These are phyloP conservation scores for Sussaba pulchella DNA, from an alignment of 2,888 invertebrate genomes.

Conservation along the genomic window DNA sequence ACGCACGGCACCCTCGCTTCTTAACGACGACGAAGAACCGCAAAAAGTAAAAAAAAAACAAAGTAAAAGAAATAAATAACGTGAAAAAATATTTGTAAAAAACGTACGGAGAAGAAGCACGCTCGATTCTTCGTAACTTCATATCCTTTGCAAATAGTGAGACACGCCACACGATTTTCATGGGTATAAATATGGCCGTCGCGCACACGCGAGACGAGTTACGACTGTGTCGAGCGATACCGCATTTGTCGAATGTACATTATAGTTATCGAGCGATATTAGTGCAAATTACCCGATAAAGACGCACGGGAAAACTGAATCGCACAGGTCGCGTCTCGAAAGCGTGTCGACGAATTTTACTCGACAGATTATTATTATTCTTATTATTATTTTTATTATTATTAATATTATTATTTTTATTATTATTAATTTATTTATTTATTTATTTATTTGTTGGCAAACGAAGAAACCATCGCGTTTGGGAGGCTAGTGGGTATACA, in stretches of 20 bases:
- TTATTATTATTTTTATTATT: too few relatives aligned
- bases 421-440: too few relatives aligned
- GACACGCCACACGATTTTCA: slow-evolving; percentile 37
- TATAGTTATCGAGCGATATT: too few relatives aligned
- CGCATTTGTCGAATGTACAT: slow-evolving; percentile 13
- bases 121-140: slow-evolving; percentile 23
- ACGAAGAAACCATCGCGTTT: too few relatives aligned
- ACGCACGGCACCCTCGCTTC: slow-evolving; percentile 9
- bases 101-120: not conserved
- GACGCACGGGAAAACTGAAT: too few relatives aligned
- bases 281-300: too few relatives aligned
- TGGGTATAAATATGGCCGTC: slow-evolving; percentile 11
- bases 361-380: too few relatives aligned
- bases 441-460: too few relatives aligned
- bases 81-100: not conserved
- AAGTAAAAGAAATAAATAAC: not conserved
- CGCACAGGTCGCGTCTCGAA: too few relatives aligned
- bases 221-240: not conserved
- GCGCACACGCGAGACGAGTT: slow-evolving; percentile 19
- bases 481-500: too few relatives aligned
- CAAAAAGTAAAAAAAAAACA: not conserved
- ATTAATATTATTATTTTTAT: too few relatives aligned
- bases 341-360: too few relatives aligned
- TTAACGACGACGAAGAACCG: not conserved
- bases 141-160: slow-evolving; percentile 26